phyloP scores from a whole-genome alignment of 1,140 invertebrate species.

The Pseudomyrmex gracilis region DNA sequence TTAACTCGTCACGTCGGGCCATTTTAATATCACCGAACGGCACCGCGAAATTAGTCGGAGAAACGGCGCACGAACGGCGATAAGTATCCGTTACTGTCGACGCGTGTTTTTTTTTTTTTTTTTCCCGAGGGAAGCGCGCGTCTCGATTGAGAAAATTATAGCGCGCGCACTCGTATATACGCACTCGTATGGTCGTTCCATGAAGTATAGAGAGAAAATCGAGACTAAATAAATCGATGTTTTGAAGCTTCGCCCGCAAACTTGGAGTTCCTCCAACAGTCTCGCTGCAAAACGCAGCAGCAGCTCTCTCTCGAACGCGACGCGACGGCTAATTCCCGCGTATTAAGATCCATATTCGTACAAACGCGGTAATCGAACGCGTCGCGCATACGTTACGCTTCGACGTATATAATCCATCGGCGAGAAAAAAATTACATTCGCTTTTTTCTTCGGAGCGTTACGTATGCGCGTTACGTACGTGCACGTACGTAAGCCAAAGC shows the following conservation, averaged over 20 bases:
- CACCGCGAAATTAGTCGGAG: constrained; percentile 67
- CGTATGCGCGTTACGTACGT: background rate
- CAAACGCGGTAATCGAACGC: constrained; percentile 13
- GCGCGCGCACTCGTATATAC: background rate
- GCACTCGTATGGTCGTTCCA: constrained; percentile 33
- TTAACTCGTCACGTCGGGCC: constrained; percentile 76
- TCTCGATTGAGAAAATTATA: constrained; percentile 49
- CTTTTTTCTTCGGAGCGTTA: background rate
- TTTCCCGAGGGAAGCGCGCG: background rate
- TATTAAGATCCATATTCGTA: constrained; percentile 1
- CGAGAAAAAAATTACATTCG: constrained; percentile 36
- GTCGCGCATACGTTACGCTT: constrained; percentile 1
- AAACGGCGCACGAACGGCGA: constrained; percentile 66
- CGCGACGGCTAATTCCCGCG: constrained; percentile 42
- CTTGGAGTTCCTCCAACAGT: constrained; percentile 50
- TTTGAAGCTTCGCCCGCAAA: constrained; percentile 19
- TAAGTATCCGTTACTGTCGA: constrained; percentile 71
- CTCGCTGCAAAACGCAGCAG: constrained; percentile 22
- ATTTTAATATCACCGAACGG: constrained; percentile 75
- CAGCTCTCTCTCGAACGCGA: background rate
- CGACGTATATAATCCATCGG: background rate
- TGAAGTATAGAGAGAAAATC: constrained; percentile 39
- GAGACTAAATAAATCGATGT: constrained; percentile 44
- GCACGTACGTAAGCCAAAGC: no score
- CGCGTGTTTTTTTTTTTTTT: constrained; percentile 20